Percentiles rank a stretch among this genome's conserved stretches.
Conservation (phyloP, 2,888 invertebrate species). For the Molorchus minor region DNA sequence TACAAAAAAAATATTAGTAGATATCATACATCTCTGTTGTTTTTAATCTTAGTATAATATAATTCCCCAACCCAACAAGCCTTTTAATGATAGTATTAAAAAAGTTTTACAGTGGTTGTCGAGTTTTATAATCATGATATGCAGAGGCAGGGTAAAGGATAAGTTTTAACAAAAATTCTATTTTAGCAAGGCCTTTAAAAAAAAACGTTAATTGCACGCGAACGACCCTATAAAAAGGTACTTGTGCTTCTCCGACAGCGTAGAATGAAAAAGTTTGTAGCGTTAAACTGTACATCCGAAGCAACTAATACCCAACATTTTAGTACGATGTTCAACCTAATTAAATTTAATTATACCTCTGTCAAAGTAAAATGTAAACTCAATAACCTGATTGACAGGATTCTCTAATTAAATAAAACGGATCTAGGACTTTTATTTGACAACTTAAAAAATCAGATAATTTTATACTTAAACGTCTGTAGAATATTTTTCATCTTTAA, state of each 20-base stretch:
- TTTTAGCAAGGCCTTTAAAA: conserved; percentile 9
- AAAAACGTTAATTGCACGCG: conserved; percentile 21
- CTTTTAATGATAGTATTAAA: no score
- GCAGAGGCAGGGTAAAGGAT: neutral
- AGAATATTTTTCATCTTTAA: no score
- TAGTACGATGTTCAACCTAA: conserved; percentile 10
- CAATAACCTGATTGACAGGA: conserved; percentile 8
- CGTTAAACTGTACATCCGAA: conserved; percentile 15
- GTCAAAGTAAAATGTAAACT: conserved; percentile 1
- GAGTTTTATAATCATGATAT: no score
- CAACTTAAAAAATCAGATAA: no score
- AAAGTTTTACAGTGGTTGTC: no score
- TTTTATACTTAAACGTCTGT: no score
- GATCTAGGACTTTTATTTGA: neutral
- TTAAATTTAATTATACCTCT: conserved; percentile 20
- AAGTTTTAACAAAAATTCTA: conserved; percentile 18
- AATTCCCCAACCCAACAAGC: no score
- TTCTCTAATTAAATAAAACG: neutral
- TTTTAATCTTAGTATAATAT: no score
- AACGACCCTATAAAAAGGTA: conserved; percentile 26
- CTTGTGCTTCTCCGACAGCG: conserved; percentile 10
- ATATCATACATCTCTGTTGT: no score
- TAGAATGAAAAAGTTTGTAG: conserved; percentile 22
- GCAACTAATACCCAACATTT: neutral
- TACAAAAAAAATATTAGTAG: no score